These are phyloP conservation scores for Taenioides sp. DNA, from an alignment of 2,797 vertebrate genomes.

Conservation along the genomic window DNA sequence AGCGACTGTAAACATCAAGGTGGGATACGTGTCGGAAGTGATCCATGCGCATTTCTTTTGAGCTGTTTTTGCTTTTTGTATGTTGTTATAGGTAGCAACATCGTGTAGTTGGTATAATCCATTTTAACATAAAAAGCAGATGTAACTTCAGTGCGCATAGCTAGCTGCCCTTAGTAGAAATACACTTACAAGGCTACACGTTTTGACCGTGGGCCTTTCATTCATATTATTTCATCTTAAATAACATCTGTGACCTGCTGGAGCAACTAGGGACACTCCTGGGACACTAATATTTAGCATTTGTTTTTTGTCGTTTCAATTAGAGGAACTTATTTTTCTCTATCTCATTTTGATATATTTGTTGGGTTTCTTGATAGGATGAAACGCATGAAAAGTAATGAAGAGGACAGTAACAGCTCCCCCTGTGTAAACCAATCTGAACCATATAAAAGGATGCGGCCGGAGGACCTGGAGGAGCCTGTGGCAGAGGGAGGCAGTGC, in stretches of 20 bases:
- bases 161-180: not conserved
- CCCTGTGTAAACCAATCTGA: conserved; percentile 70
- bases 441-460: conserved; percentile 81
- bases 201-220: too few relatives aligned
- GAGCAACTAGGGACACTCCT: too few relatives aligned
- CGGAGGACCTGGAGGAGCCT: conserved; percentile 40
- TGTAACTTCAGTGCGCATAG: not conserved
- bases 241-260: too few relatives aligned
- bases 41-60: not conserved
- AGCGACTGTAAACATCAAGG: conserved; percentile 69
- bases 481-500: not conserved
- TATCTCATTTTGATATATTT: too few relatives aligned
- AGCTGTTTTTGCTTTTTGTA: not conserved
- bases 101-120: not conserved
- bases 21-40: conserved; percentile 30
- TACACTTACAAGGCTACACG: too few relatives aligned
- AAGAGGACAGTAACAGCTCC: conserved; percentile 69
- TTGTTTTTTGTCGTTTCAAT: too few relatives aligned
- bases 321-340: too few relatives aligned
- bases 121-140: not conserved
- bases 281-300: too few relatives aligned
- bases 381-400: conserved; percentile 87
- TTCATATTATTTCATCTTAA: too few relatives aligned
- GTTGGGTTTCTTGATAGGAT: conserved; percentile 72
- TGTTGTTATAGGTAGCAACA: not conserved